Evolutionary conservation across 92 coral and sea anemone species (phyloP), one percentile per base, ranked within the genome.

Genomic region (Epizoanthus illoricatus): DNA sequence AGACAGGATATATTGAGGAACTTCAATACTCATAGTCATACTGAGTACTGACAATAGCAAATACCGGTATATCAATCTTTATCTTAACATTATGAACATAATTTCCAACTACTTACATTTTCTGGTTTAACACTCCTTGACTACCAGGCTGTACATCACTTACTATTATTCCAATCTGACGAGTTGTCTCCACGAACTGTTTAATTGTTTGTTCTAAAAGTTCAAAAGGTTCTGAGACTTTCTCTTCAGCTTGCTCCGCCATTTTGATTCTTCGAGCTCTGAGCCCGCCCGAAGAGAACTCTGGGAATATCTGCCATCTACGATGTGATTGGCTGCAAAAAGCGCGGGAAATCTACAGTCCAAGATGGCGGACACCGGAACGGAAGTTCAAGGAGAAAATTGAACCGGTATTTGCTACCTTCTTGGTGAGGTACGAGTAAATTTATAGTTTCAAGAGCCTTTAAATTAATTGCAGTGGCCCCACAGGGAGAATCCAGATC

Each of bases 71-170:
- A n/a, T 28, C 33, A 28, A 28, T 28, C 33, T 28, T 28, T 28
- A 28, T 28, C 33, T 28, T 1, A 28, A 28, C 33, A 28, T 28
- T 28, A 28, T 28, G 1, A 28, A 28, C 36, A 28, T 28, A 28
- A 10, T 43, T 73, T 24, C 17, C 10, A 17, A n/a, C 43, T 39
- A 76, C 98, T 91, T 85, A 97, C 99, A 97, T 97, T 90, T 93
- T 97, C 83, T 97, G 99, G 87, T 97, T 93, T 7, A 97, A 85
- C 49, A 97, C 99, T 75, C 99, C 99, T 85, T 97, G 99, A 69
- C 98, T 97, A 79, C 99, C 99, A 56, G 98, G 98, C 88, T 97
- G 99, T 85, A 97, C 91, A 76, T 97, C 99, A 58, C 99, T 97
- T 58, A 93, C 99, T 87, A 97, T 97, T 20, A 97, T 93, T n/a